A percentile compares a stretch with the other conserved stretches of the same genome.
These are phyloP conservation scores for Zaprionus gabonicus DNA, from an alignment of 1,140 invertebrate genomes.

Conservation along the genomic window DNA sequence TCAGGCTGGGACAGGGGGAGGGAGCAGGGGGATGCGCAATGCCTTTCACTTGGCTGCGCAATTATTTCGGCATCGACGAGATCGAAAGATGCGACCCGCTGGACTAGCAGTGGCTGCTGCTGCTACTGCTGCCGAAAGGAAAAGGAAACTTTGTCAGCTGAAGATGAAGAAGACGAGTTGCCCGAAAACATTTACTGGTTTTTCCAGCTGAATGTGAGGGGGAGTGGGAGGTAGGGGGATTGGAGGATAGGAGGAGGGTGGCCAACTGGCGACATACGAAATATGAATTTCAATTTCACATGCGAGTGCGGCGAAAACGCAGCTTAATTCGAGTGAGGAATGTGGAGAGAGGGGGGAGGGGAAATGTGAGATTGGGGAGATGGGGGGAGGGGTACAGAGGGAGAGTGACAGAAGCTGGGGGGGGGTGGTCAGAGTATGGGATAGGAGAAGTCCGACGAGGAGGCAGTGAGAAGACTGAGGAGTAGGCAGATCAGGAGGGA, in stretches of 20 bases:
- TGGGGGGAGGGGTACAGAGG: not conserved
- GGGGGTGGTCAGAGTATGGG: too few relatives aligned
- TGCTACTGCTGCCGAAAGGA: conserved; percentile 16
- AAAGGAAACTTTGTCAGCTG: conserved; percentile 68
- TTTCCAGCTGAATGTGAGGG: conserved; percentile 35
- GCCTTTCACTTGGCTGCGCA: conserved; percentile 45
- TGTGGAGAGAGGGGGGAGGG: not conserved
- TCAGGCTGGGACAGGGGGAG: not conserved
- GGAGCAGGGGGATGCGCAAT: not conserved
- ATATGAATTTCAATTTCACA: conserved; percentile 53
- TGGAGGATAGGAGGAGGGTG: not conserved
- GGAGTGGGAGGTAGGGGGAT: not conserved
- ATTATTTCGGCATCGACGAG: conserved; percentile 36
- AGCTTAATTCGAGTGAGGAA: conserved; percentile 33
- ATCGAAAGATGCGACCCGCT: conserved; percentile 18
- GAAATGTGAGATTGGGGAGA: not conserved
- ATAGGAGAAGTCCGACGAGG: too few relatives aligned
- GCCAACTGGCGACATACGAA: conserved; percentile 67
- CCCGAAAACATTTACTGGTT: conserved; percentile 26
- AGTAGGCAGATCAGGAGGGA: too few relatives aligned
- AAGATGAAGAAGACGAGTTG: conserved; percentile 46
- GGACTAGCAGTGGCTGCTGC: not conserved
- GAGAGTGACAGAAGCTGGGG: not conserved
- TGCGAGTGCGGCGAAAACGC: not conserved
- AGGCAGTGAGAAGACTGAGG: too few relatives aligned